Conservation (phyloP, 2,113 vertebrate species). For the Mohoua ochrocephala region DNA sequence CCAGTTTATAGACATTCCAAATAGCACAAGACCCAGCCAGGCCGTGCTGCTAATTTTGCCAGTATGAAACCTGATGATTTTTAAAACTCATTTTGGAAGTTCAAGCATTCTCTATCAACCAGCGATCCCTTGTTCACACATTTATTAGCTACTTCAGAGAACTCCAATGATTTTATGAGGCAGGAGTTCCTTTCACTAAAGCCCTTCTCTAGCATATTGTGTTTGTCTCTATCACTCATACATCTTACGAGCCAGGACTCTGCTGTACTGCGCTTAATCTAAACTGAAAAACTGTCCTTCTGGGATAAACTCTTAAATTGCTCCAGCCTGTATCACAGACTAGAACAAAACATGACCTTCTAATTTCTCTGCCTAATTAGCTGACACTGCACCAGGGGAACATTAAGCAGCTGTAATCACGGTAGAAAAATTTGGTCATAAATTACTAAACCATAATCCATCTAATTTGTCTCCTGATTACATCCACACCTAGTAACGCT, state of each 20-base stretch:
- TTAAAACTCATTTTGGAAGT: neutral
- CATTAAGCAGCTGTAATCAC: neutral
- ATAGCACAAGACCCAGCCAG: neutral
- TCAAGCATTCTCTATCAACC: neutral
- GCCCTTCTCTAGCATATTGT: neutral
- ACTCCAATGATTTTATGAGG: neutral
- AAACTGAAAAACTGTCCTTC: neutral
- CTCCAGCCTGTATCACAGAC: neutral
- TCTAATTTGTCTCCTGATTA: conserved; percentile 24
- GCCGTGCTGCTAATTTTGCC: neutral
- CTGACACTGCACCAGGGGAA: neutral
- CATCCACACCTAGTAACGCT: neutral
- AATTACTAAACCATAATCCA: neutral
- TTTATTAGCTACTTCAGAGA: neutral
- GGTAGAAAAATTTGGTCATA: neutral
- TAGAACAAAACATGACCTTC: neutral
- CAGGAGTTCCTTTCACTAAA: neutral
- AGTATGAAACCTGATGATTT: neutral
- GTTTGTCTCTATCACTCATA: neutral
- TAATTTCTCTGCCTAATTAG: conserved; percentile 7
- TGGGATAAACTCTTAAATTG: neutral
- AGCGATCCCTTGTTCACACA: neutral
- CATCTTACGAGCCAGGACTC: neutral
- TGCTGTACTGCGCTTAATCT: neutral
- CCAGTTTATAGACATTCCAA: neutral